Evolutionary conservation across 2,888 invertebrate genomes (phyloP), one percentile per base, ranked within the genome.

Genomic region (Melieria picta): DNA sequence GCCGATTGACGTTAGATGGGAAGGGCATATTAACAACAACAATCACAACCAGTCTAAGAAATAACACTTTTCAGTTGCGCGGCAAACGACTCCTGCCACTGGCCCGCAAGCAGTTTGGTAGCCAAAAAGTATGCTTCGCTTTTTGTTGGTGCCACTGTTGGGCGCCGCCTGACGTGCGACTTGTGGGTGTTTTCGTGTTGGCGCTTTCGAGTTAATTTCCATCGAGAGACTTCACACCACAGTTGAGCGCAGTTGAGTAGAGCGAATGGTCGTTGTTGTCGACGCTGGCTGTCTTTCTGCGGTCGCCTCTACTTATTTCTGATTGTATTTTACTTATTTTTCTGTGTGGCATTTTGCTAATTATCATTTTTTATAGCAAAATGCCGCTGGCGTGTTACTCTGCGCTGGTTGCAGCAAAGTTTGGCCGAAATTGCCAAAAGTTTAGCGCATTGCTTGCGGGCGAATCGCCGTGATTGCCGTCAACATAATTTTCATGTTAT

Each of bases 181-280:
- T 74, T 75, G 71, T 77, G 75, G 76, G 76, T 75, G 73, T 72
- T 77, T 75, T 70, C 70, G 70, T 69, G 56, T 72, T 73, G 72
- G 76, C 79, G 80, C 80, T 82, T 79, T 79, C 79, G 81, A 84
- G 82, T 84, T 84, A 84, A 84, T 84, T 83, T 84, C 80, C 70
- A 30, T 55, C 9, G 52, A 30, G 30, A 30, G 30, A 30, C 55
- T 65, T 43, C 11, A 65, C 45, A 13, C 9, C 30, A n/a, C n/a
- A n/a, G n/a, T n/a, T n/a, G n/a, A n/a, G n/a, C n/a, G n/a, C 30
- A 30, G 30, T 30, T 30, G 30, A 30, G 30, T 2, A 30, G 30
- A 30, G 3, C 30, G 30, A 30, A 1, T 30, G 30, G 1, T 16
- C 16, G 16, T 16, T 16, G 16, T 30, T 30, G 30, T 1, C 30